These are phyloP conservation scores for Pangasianodon gigas DNA, from an alignment of 2,113 vertebrate species.

Conservation along the genomic window DNA sequence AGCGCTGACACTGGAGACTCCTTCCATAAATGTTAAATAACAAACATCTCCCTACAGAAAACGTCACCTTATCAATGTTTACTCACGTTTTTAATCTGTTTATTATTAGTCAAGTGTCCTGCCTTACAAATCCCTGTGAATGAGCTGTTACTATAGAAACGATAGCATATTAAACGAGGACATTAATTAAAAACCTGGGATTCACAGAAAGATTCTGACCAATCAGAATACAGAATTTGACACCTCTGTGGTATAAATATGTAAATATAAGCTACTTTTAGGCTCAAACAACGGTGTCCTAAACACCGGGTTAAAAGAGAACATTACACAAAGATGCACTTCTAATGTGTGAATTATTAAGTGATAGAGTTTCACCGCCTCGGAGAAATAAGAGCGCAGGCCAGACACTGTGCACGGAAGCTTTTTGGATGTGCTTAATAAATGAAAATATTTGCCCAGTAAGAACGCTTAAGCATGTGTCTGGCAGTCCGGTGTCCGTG, in stretches of 20 bases:
- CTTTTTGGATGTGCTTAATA: slow-evolving; percentile 39
- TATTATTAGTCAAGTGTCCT: not conserved
- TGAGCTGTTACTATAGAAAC: not conserved
- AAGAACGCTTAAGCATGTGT: slow-evolving; percentile 33
- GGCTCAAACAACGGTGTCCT: not conserved
- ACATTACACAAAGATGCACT: slow-evolving; percentile 18
- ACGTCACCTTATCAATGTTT: not conserved
- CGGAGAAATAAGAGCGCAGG: slow-evolving; percentile 9
- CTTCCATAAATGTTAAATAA: not conserved
- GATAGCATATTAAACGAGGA: not conserved
- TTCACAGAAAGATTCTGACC: not conserved
- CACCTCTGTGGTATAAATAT: not conserved
- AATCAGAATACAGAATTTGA: not conserved
- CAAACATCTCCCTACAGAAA: not conserved
- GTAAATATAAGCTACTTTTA: not conserved
- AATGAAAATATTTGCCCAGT: slow-evolving; percentile 50
- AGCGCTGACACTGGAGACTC: not conserved
- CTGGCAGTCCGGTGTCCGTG: slow-evolving; percentile 33
- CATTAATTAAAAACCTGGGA: not conserved
- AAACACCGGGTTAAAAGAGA: slow-evolving; percentile 1
- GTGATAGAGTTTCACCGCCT: slow-evolving; percentile 27
- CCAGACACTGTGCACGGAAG: slow-evolving; percentile 16
- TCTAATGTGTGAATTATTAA: slow-evolving; percentile 38
- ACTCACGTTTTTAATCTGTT: not conserved
- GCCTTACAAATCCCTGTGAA: not conserved